A percentile compares a stretch with the other conserved stretches of the same genome.
These are phyloP conservation scores for Baronia brevicornis DNA, from an alignment of 2,888 invertebrate species.

Conservation along the genomic window DNA sequence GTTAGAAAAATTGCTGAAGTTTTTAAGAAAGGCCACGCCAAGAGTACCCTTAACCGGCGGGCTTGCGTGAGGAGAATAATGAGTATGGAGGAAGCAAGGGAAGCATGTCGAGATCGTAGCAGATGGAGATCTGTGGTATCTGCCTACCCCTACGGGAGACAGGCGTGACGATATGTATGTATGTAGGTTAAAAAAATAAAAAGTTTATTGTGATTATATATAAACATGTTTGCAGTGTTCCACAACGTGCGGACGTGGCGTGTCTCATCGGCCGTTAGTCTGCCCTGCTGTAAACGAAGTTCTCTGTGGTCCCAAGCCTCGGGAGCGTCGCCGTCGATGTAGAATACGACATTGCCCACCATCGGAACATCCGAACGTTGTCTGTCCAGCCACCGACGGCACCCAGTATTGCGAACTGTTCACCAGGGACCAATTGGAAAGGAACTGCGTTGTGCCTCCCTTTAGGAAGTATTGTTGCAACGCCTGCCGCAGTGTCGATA, in stretches of 20 bases:
- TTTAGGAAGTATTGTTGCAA: constrained; percentile 78
- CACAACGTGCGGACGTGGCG: constrained; percentile 75
- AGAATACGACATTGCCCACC: constrained; percentile 46
- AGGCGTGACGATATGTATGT: no score
- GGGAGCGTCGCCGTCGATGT: constrained; percentile 70
- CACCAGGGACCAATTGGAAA: constrained; percentile 44
- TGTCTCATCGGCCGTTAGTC: constrained; percentile 67
- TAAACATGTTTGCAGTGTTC: constrained; percentile 71
- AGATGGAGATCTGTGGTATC: no score
- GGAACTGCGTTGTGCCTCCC: constrained; percentile 74
- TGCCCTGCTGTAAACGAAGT: constrained; percentile 69
- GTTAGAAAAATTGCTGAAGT: no score
- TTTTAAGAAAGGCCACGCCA: no score
- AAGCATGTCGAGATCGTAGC: no score
- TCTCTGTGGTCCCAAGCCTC: constrained; percentile 72
- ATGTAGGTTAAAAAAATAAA: no score
- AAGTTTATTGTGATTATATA: no score
- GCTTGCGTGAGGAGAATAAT: no score
- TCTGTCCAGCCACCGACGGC: constrained; percentile 44
- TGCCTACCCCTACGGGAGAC: no score
- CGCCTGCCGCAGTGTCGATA: constrained; percentile 50
- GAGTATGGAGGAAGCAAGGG: no score
- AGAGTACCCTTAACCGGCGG: no score
- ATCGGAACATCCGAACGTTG: constrained; percentile 23
- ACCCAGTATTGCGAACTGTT: constrained; percentile 68